These are phyloP conservation scores for Lethocerus indicus DNA, from an alignment of 1,140 invertebrate species.

Conservation along the genomic window DNA sequence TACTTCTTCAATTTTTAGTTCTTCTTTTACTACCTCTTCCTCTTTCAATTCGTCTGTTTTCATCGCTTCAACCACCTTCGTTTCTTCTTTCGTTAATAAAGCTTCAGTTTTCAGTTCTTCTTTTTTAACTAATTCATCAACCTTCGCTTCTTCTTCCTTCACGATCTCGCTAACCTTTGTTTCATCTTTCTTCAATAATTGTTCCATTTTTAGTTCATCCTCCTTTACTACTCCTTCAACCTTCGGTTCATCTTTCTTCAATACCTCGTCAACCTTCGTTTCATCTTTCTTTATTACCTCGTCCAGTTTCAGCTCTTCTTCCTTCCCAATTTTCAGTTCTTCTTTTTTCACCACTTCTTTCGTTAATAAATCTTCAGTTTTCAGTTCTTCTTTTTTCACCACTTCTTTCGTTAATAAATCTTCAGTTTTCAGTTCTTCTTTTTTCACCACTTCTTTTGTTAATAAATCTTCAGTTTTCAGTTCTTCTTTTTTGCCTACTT, in stretches of 20 bases:
- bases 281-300: neutral
- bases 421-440: neutral
- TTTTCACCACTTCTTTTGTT: too few relatives aligned
- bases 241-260: neutral
- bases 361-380: neutral
- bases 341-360: neutral
- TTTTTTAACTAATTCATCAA: neutral
- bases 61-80: neutral
- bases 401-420: neutral
- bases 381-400: conserved; percentile 5
- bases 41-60: neutral
- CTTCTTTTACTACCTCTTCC: neutral
- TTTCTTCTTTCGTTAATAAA: neutral
- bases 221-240: neutral
- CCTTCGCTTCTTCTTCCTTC: neutral
- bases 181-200: too few relatives aligned
- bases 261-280: neutral
- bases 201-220: neutral
- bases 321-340: neutral
- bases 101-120: neutral
- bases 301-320: neutral
- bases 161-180: neutral
- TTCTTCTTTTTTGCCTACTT: neutral
- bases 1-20: neutral
- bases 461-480: too few relatives aligned